Percentiles rank a stretch among this genome's conserved stretches.
Evolutionary conservation across 2,888 invertebrate genomes (phyloP).

Genomic region (Chalcis sispes): DNA sequence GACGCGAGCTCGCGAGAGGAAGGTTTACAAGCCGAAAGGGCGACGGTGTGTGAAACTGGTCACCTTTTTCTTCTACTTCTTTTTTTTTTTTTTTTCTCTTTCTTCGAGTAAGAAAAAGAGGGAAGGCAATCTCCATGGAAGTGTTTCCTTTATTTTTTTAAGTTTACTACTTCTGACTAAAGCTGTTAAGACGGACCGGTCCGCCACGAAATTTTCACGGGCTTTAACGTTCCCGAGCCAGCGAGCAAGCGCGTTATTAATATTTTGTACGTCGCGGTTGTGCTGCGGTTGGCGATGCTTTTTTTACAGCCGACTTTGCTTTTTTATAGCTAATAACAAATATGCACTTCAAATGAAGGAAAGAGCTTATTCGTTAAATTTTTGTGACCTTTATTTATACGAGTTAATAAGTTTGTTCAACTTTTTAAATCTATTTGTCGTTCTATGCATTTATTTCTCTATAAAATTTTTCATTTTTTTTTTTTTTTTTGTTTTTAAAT

Average conservation of each 20-base stretch:
- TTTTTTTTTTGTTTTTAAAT: no score
- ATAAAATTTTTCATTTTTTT: no score
- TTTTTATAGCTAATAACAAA: no score
- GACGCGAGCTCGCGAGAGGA: background rate
- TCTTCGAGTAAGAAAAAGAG: conserved; percentile 1
- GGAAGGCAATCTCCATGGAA: background rate
- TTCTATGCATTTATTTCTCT: no score
- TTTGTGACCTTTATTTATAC: no score
- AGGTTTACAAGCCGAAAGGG: background rate
- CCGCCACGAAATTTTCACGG: conserved; percentile 21
- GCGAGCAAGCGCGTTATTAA: background rate
- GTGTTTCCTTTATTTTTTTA: conserved; percentile 23
- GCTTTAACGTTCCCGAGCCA: background rate
- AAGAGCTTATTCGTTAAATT: no score
- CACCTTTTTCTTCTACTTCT: conserved; percentile 12
- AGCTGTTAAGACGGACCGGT: conserved; percentile 24
- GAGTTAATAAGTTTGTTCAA: no score
- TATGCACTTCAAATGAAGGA: no score
- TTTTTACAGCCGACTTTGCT: no score
- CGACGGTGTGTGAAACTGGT: conserved; percentile 33
- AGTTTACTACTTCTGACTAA: conserved; percentile 48
- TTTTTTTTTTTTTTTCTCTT: background rate
- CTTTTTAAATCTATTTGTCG: no score
- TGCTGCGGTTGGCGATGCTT: background rate
- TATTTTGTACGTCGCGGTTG: background rate